Percentiles rank a stretch among this genome's conserved stretches.
Conservation (phyloP, 2,888 invertebrate species). For the Mythimna vitellina region DNA sequence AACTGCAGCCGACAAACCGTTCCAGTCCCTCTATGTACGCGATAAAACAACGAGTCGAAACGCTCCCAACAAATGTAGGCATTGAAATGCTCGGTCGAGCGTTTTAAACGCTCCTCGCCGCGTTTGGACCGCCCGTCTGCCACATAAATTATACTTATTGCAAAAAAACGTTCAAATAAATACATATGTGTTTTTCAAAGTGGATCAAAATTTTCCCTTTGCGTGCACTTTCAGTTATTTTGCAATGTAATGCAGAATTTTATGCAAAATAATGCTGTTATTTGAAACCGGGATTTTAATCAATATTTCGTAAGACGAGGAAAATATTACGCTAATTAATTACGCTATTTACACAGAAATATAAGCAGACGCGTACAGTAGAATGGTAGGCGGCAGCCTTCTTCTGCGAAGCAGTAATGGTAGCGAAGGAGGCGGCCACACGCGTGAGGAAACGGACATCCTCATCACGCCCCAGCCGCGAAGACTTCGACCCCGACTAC, state of each 20-base stretch:
- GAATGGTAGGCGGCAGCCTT: too few relatives aligned
- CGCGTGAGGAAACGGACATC: too few relatives aligned
- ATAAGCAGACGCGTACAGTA: too few relatives aligned
- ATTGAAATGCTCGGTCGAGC: neutral
- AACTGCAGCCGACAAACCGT: too few relatives aligned
- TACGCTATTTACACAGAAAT: too few relatives aligned
- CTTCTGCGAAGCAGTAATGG: too few relatives aligned
- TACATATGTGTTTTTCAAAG: slow-evolving; percentile 11
- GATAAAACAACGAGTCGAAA: too few relatives aligned
- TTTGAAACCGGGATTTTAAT: neutral
- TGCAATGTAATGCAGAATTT: neutral
- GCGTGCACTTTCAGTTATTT: slow-evolving; percentile 19
- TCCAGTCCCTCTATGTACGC: too few relatives aligned
- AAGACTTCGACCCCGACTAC: too few relatives aligned
- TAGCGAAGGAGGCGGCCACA: too few relatives aligned
- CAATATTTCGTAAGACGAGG: neutral
- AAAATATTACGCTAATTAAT: neutral
- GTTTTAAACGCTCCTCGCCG: slow-evolving; percentile 14
- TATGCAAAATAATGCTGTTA: neutral
- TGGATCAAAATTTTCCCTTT: slow-evolving; percentile 21
- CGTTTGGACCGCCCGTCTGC: slow-evolving; percentile 26
- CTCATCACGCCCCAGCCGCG: too few relatives aligned
- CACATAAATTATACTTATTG: neutral
- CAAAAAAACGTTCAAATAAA: slow-evolving; percentile 1
- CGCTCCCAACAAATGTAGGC: too few relatives aligned